Percentiles rank a stretch among this genome's conserved stretches.
Conservation (phyloP, 1,140 invertebrate species). For the Ceratina japonica region DNA sequence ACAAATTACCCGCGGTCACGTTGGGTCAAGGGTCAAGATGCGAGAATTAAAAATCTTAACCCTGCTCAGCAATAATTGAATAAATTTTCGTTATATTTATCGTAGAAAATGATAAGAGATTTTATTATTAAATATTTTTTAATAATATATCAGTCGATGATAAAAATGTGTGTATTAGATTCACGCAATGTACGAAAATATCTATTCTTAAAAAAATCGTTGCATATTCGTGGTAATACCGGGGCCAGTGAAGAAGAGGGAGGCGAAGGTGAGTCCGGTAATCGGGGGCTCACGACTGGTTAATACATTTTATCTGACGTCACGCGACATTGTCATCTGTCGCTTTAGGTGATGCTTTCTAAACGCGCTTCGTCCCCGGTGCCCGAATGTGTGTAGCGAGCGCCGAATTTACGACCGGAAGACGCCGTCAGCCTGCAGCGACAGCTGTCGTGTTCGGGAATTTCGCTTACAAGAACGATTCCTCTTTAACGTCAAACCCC, state of each 20-base stretch:
- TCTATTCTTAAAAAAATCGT: no score
- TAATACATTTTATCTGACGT: slow-evolving; percentile 55
- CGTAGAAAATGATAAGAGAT: no score
- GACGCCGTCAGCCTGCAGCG: slow-evolving; percentile 48
- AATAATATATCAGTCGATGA: no score
- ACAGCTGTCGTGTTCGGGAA: slow-evolving; percentile 52
- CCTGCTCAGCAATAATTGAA: slow-evolving; percentile 24
- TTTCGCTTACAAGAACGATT: slow-evolving; percentile 54
- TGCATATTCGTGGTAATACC: no score
- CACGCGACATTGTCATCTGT: slow-evolving; percentile 52
- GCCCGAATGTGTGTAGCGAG: slow-evolving; percentile 42
- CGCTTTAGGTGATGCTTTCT: slow-evolving; percentile 47
- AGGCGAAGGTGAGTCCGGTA: not conserved
- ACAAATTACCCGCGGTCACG: slow-evolving; percentile 16
- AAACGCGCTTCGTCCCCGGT: slow-evolving; percentile 25
- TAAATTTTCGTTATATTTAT: slow-evolving; percentile 1
- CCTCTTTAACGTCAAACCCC: slow-evolving; percentile 57
- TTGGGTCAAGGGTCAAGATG: not conserved
- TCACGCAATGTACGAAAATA: no score
- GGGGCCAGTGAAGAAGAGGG: no score
- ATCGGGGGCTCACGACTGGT: not conserved
- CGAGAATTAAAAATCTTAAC: slow-evolving; percentile 9
- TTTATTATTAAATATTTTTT: no score
- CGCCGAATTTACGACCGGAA: slow-evolving; percentile 55
- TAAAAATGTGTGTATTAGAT: no score